Conservation (phyloP, 2,888 invertebrate genomes). For the Cheilosia pagana region DNA sequence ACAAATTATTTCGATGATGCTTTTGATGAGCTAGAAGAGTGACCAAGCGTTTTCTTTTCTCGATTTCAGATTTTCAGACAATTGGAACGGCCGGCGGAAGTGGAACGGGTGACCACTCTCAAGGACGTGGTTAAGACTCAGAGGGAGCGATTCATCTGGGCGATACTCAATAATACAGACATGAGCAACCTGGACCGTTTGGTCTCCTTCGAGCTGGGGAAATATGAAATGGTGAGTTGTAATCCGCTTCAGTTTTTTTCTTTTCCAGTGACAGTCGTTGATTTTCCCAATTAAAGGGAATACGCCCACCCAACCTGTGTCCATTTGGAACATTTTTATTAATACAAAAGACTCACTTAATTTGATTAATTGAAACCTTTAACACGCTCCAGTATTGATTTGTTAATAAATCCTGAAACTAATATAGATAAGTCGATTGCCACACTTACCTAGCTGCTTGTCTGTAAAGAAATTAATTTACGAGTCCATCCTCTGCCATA, state of each 20-base stretch:
- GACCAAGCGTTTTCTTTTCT: conserved; percentile 9
- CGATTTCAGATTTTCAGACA: conserved; percentile 88
- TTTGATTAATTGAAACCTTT: not conserved
- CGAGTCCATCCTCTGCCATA: not conserved
- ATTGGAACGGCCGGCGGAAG: conserved; percentile 91
- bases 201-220: conserved; percentile 84
- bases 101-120: conserved; percentile 87
- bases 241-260: no score
- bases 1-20: conserved; percentile 24
- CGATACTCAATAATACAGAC: conserved; percentile 86
- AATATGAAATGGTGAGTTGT: conserved; percentile 84
- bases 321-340: not conserved
- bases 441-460: not conserved
- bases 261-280: no score
- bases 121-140: conserved; percentile 86
- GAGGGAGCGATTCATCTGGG: conserved; percentile 85
- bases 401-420: not conserved
- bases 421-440: not conserved
- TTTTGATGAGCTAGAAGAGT: conserved; percentile 1
- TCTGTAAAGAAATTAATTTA: conserved; percentile 2
- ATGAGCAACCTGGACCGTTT: conserved; percentile 85
- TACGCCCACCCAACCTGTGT: no score
- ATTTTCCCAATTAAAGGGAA: no score
- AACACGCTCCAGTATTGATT: conserved; percentile 4
- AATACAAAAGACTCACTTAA: not conserved